Percentiles rank a stretch among this genome's conserved stretches.
These are phyloP conservation scores for Corvus cornix DNA, from an alignment of 2,113 vertebrate genomes.

Conservation along the genomic window DNA sequence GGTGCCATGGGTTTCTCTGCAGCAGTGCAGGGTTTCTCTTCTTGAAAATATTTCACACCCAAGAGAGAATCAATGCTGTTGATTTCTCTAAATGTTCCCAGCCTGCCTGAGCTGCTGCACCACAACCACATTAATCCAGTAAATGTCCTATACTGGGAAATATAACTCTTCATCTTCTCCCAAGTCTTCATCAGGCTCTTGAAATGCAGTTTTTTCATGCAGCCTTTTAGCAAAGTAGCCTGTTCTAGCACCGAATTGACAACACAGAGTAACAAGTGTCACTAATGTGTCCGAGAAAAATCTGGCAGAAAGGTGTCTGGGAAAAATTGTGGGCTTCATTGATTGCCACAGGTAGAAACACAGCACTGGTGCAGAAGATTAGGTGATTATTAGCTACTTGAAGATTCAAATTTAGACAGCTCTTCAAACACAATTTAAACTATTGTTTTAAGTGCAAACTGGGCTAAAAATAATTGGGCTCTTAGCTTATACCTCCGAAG, in stretches of 20 bases:
- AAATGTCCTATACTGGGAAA: neutral
- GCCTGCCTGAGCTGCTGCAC: neutral
- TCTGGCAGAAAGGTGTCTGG: neutral
- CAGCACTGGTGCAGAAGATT: neutral
- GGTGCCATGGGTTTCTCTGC: neutral
- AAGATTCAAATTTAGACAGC: neutral
- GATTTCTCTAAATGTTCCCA: neutral
- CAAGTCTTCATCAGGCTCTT: neutral
- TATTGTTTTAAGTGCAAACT: neutral
- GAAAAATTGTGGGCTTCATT: rapidly evolving
- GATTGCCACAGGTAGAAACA: neutral
- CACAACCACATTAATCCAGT: neutral
- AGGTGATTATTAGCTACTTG: no score
- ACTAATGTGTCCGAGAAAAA: neutral
- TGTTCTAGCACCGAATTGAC: rapidly evolving
- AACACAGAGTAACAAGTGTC: neutral
- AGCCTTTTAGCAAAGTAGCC: neutral
- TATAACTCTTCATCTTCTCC: neutral
- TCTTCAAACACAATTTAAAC: neutral
- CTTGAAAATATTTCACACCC: neutral
- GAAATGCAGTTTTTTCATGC: neutral
- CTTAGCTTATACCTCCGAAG: neutral
- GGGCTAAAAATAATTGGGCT: neutral
- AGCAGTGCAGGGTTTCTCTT: neutral
- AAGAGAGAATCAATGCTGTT: neutral